Conservation (phyloP, 1,140 invertebrate species). For the Drosophila takahashii region DNA sequence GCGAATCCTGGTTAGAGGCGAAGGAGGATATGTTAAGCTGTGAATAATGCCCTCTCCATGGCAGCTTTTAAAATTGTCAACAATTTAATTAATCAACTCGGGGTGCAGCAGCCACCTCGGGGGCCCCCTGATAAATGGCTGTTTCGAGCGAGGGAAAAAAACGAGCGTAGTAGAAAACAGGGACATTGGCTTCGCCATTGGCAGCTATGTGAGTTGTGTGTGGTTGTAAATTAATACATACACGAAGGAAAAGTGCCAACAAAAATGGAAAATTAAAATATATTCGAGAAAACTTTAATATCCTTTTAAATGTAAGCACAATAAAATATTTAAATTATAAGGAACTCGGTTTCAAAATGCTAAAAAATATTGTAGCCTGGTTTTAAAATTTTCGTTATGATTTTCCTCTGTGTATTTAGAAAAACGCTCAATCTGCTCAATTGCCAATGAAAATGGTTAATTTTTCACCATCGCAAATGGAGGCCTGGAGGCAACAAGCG, state of each 20-base stretch:
- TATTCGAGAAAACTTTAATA: too few relatives aligned
- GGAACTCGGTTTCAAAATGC: too few relatives aligned
- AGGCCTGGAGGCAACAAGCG: not conserved
- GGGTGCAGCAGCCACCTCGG: conserved; percentile 6
- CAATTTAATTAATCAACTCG: conserved; percentile 80
- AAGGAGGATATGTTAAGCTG: conserved; percentile 61
- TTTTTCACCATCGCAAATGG: conserved; percentile 38
- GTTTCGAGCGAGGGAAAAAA: not conserved
- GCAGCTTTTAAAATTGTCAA: conserved; percentile 79
- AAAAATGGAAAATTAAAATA: too few relatives aligned
- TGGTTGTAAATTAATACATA: conserved; percentile 16
- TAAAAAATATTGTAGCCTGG: too few relatives aligned
- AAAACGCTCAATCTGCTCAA: conserved; percentile 50
- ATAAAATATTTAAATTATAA: too few relatives aligned
- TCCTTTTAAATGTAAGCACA: too few relatives aligned
- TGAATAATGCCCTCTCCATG: conserved; percentile 66
- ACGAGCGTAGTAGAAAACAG: not conserved
- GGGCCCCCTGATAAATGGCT: conserved; percentile 28
- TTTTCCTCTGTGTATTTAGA: not conserved
- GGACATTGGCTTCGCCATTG: conserved; percentile 8
- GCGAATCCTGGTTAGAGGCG: not conserved
- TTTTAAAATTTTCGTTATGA: too few relatives aligned
- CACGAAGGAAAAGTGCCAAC: not conserved
- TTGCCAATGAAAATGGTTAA: conserved; percentile 68
- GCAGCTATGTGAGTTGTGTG: conserved; percentile 21